Base-by-base conservation (phyloP, 30 jellyfish, hydroid and myxozoan genomes). In the Rhopilema esculentum region DNA sequence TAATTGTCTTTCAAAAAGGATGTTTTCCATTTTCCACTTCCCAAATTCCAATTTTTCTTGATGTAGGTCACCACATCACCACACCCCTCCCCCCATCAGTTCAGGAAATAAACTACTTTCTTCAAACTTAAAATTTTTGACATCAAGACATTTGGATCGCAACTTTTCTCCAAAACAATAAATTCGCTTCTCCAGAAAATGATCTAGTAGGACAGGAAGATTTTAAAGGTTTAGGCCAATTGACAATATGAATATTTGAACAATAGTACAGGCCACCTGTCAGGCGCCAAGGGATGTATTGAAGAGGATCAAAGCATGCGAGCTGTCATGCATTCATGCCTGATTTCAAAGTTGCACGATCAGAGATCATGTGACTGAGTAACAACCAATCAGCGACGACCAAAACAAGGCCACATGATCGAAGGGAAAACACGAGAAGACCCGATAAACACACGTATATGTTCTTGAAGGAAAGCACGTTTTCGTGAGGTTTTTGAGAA, bases 341-440 rank as follows among this genome's bases (percentile, higher is more conserved):
- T 7, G 21, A 40, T 2, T 73, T 31, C 63, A 20, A 40, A 50
- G 70, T 27, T 21, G 27, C 82, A 40, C 40, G 70, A 16, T 18
- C 63, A 32, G 21, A 16, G 31, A 27, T 80, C 90, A 80, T 72
- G 65, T 80, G 90, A 40, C 50, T 23, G 1, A 4, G 12, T 1
- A 16, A 17, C n/a, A 57, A 61, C 92, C 92, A 84, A 84, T 84
- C 86, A 26, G 64, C 25, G 50, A 16, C 48, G 79, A 84, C 33
- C 87, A 84, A 84, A 84, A 84, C 92, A 84, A 84, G 87, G 50
- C 80, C 92, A 84, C 87, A 79, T 84, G 92, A 82, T 28, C 40
- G 91, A 68, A 51, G 68, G 26, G 85, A 82, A 66, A 32, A 61
- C 48, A 65, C 90, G 90, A 80, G 90, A 80, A 80, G 90, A 82